Base-by-base conservation (phyloP, 2,888 invertebrate genomes). In the Pachydiplax longipennis region DNA sequence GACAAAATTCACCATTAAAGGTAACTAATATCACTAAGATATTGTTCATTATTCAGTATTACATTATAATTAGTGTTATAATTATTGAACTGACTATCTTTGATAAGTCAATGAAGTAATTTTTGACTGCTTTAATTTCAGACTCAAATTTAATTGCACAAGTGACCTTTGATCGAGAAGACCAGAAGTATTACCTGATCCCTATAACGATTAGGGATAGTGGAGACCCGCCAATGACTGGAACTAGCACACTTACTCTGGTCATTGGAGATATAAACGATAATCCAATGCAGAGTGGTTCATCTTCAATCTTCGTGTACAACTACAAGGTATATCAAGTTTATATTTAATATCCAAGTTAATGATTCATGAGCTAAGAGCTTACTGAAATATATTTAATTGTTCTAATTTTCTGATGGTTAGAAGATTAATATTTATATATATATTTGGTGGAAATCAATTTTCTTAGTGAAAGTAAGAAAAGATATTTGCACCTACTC, bases 201-300 rank as follows among this genome's bases (percentile, higher is more conserved):
- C 98, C 98, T 0, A 97, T 99, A 90, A 96, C 96, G 18, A 98
- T 99, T 92, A 97, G 96, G 1, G 99, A 99, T 93, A 97, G 96
- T 91, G 98, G 99, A 0, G 94, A 94, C 0, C 97, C 97, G 0
- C 92, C 94, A 10, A 94, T 96, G 94, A 97, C 97, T 0, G 98
- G 97, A 5, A 97, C 97, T 0, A 98, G 98, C 92, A 97, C 96
- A 18, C 95, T 99, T 25, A 97, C 96, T 91, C 96, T 99, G 22
- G 97, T 98, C 73, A 99, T 99, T 92, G 99, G 99, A 5, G 99
- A 99, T 94, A 95, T 96, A 91, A 99, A 99, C 93, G 99, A 99
- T 93, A 99, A 99, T 93, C 95, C 96, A 2, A 99, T 99, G 97
- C 95, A 95, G 83, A 96, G 97, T 82, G 99, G 99, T 0, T 96